Evolutionary conservation across 2,113 vertebrate species (phyloP).

Genomic region (Formicarius rufipectus): DNA sequence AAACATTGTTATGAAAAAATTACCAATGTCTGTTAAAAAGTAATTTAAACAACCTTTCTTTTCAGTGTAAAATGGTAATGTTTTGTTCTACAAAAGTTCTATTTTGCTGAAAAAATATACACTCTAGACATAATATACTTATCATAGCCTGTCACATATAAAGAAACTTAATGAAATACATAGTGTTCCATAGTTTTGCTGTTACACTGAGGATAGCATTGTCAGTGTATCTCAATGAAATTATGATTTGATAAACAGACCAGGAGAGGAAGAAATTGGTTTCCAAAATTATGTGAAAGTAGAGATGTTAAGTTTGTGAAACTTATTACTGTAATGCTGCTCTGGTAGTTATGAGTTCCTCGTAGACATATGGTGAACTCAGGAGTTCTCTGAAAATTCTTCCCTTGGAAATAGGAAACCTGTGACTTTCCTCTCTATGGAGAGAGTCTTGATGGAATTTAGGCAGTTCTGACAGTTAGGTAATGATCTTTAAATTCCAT

Average conservation of each 20-base stretch:
- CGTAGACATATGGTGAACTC: accelerated
- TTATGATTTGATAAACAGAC: background rate
- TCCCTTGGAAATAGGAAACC: background rate
- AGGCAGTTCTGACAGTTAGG: background rate
- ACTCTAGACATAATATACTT: background rate
- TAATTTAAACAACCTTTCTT: background rate
- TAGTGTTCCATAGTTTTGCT: background rate
- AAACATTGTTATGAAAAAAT: background rate
- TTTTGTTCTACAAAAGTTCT: background rate
- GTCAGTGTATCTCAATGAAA: background rate
- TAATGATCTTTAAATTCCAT: background rate
- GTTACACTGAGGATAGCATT: background rate
- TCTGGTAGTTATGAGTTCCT: background rate
- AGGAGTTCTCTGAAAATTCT: background rate
- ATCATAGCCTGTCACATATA: background rate
- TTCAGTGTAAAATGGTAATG: background rate
- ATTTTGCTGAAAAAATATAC: background rate
- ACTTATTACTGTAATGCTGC: background rate
- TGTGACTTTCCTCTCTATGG: background rate
- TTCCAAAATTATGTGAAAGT: background rate
- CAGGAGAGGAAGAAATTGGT: background rate
- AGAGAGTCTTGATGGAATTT: background rate
- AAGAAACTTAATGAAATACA: background rate
- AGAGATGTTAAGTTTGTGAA: background rate
- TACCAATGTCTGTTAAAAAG: background rate